These are phyloP conservation scores for Protomyctophum bolini DNA, from an alignment of 2,113 vertebrate species.

Conservation along the genomic window DNA sequence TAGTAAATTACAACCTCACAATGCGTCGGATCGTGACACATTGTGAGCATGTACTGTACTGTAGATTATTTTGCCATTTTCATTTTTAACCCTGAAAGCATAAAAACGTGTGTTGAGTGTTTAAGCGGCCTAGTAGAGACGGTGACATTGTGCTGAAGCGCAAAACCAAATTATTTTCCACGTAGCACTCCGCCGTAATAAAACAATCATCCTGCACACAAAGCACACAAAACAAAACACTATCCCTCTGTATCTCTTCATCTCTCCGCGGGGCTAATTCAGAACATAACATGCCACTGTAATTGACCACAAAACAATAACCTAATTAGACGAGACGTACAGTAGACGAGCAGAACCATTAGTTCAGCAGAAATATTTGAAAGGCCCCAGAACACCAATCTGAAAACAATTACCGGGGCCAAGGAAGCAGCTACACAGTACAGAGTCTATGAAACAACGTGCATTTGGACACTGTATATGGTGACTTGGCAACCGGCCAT, in stretches of 20 bases:
- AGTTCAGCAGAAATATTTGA: constrained; percentile 47
- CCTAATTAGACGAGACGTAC: too few relatives aligned
- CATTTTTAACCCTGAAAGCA: too few relatives aligned
- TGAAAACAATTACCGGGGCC: constrained; percentile 64
- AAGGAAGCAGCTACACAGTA: constrained; percentile 1
- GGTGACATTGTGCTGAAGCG: background rate
- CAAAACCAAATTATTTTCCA: constrained; percentile 9
- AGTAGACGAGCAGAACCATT: constrained; percentile 34
- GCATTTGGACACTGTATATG: constrained; percentile 37
- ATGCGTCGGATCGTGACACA: too few relatives aligned
- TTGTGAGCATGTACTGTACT: too few relatives aligned
- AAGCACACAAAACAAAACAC: constrained; percentile 21
- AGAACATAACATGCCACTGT: constrained; percentile 34
- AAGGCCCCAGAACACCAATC: constrained; percentile 33
- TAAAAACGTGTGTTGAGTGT: too few relatives aligned
- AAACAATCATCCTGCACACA: background rate
- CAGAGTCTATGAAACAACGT: constrained; percentile 24
- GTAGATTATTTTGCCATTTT: too few relatives aligned
- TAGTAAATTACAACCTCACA: too few relatives aligned
- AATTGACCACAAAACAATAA: constrained; percentile 55
- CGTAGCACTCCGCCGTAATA: background rate
- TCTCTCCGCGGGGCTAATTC: constrained; percentile 32
- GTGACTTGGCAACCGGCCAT: constrained; percentile 37
- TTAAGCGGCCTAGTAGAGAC: background rate
- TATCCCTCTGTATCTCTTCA: constrained; percentile 27